These are phyloP conservation scores for Cheilosia pagana DNA, from an alignment of 2,888 invertebrate species.

Conservation along the genomic window DNA sequence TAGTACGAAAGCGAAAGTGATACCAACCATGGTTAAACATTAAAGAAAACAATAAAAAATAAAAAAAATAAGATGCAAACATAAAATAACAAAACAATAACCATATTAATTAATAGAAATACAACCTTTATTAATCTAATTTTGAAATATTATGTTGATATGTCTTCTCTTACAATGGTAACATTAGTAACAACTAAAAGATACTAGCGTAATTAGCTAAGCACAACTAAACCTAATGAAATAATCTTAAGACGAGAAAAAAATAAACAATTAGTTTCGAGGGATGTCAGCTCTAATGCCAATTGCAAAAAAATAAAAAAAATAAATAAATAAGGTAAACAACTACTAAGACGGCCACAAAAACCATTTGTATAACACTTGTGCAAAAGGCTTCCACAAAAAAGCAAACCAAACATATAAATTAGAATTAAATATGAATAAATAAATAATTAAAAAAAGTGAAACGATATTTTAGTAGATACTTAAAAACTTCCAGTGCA, in stretches of 20 bases:
- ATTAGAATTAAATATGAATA: constrained; percentile 44
- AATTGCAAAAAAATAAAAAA: constrained; percentile 36
- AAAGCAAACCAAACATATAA: constrained; percentile 70
- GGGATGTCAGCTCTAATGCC: constrained; percentile 24
- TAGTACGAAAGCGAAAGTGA: constrained; percentile 50
- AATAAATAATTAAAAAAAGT: constrained; percentile 41
- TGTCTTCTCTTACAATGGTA: constrained; percentile 49
- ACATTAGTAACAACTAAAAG: constrained; percentile 72
- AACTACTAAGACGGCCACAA: constrained; percentile 58
- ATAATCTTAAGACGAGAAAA: constrained; percentile 44
- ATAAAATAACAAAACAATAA: constrained; percentile 68
- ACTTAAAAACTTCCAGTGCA: constrained; percentile 55
- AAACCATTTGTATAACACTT: constrained; percentile 41
- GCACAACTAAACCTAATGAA: constrained; percentile 60
- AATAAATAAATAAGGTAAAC: constrained; percentile 39
- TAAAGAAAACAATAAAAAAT: constrained; percentile 61
- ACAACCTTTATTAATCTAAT: constrained; percentile 68
- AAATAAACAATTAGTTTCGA: constrained; percentile 52
- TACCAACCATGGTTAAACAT: constrained; percentile 64
- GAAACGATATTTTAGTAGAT: constrained; percentile 42
- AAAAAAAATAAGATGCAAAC: constrained; percentile 58
- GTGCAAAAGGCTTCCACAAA: constrained; percentile 56
- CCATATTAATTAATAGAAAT: constrained; percentile 67
- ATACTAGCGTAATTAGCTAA: constrained; percentile 66
- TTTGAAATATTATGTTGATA: constrained; percentile 47